These are phyloP conservation scores for Drosophila koepferae DNA, from an alignment of 2,888 invertebrate genomes.

Conservation along the genomic window DNA sequence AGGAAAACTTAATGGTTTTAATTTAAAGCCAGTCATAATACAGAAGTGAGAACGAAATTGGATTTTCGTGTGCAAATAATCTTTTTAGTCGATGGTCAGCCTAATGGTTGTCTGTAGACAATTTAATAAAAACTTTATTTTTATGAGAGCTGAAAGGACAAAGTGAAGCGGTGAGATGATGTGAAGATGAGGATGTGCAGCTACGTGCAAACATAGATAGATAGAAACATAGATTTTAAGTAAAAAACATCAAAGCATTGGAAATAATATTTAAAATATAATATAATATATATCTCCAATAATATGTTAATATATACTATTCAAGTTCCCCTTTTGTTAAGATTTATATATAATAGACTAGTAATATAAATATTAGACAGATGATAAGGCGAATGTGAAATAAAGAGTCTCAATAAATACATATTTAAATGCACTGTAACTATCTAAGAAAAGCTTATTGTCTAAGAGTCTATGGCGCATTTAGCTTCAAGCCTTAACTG, in stretches of 20 bases:
- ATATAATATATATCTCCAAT: too few species aligned
- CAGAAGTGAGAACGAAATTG: not conserved
- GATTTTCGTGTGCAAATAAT: not conserved
- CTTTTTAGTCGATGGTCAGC: not conserved
- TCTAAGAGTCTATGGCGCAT: too few species aligned
- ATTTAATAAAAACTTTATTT: not conserved
- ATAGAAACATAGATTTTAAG: not conserved
- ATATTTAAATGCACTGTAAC: too few species aligned
- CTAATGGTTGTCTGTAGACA: not conserved
- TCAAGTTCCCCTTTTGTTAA: not conserved
- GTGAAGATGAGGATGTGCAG: not conserved
- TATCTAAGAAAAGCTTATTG: too few species aligned
- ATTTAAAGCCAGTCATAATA: not conserved
- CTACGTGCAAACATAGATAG: not conserved
- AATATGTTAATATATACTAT: too few species aligned
- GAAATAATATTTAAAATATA: too few species aligned
- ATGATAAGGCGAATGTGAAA: too few species aligned
- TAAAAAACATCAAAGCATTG: not conserved
- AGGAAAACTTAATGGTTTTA: constrained; percentile 1
- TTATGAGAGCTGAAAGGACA: not conserved
- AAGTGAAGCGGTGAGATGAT: too few species aligned
- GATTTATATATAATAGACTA: not conserved
- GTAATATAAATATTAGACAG: not conserved
- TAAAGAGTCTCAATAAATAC: too few species aligned
- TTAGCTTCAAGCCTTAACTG: too few species aligned